Evolutionary conservation across 2,888 invertebrate genomes (phyloP).

Genomic region (Oasisia sp.): DNA sequence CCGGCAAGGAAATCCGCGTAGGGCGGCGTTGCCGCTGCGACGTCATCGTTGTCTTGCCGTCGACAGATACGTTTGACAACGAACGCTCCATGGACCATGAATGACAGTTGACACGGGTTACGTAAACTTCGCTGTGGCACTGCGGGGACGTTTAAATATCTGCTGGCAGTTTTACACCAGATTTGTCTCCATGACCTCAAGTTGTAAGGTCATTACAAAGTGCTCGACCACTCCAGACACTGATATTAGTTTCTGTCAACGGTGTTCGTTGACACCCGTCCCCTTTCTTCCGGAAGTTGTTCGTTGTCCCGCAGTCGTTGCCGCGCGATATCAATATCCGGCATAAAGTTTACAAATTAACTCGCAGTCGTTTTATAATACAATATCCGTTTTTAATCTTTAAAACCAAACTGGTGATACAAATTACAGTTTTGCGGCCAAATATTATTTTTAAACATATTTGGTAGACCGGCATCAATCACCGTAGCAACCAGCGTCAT

Average conservation of each 20-base stretch:
- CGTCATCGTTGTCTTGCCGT: background rate
- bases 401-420: background rate
- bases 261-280: background rate
- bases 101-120: background rate
- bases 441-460: background rate
- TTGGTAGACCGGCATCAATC: background rate
- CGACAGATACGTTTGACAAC: background rate
- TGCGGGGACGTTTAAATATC: background rate
- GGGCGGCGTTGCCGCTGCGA: background rate
- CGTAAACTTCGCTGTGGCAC: background rate
- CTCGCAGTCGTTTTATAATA: background rate
- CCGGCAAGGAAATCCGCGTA: slow-evolving; percentile 30
- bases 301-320: slow-evolving; percentile 5
- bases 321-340: background rate
- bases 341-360: background rate
- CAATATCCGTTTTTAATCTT: background rate
- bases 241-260: background rate
- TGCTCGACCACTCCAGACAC: background rate
- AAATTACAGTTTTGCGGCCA: background rate
- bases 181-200: background rate
- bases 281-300: background rate
- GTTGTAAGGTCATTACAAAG: background rate
- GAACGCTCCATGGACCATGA: background rate
- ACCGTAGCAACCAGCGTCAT: background rate
- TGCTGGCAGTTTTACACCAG: background rate